Evolutionary conservation across 2,797 vertebrate species (phyloP).

Genomic region (Benthosema pterotum): DNA sequence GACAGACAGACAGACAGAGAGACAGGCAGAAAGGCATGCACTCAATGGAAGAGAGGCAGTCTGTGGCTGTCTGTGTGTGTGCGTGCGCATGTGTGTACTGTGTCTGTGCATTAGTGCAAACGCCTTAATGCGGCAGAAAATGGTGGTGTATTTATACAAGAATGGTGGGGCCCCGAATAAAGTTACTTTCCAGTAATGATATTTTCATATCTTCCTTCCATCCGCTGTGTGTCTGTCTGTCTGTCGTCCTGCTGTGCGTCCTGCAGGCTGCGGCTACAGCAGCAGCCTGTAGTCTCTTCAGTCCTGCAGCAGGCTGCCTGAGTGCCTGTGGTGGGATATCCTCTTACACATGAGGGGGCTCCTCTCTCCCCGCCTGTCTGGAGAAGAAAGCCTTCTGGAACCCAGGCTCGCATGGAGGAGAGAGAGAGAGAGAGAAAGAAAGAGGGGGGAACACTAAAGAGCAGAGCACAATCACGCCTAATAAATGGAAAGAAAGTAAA

Average conservation of each 20-base stretch:
- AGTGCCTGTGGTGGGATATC: constrained; percentile 64
- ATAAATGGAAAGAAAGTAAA: background rate
- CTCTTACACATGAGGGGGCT: constrained; percentile 73
- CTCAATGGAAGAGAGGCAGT: constrained; percentile 21
- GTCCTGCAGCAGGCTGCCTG: constrained; percentile 48
- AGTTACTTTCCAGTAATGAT: constrained; percentile 58
- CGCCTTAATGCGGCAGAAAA: no score
- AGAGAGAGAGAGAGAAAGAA: background rate
- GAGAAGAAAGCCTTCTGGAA: constrained; percentile 59
- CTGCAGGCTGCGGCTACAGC: constrained; percentile 35
- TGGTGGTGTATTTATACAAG: constrained; percentile 69
- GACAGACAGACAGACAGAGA: no score
- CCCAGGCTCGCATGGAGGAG: constrained; percentile 14
- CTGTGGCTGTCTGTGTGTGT: constrained; percentile 49
- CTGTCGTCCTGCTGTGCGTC: no score
- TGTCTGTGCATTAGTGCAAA: constrained; percentile 31
- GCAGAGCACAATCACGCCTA: background rate
- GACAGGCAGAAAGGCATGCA: no score
- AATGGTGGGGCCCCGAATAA: constrained; percentile 50
- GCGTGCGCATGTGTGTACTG: constrained; percentile 38
- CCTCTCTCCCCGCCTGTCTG: background rate
- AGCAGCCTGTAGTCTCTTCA: constrained; percentile 38
- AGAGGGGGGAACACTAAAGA: background rate
- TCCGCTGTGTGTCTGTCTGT: constrained; percentile 12
- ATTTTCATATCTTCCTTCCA: constrained; percentile 56